Evolutionary conservation across 2,113 vertebrate species (phyloP).

Genomic region (Ginglymostoma cirratum): DNA sequence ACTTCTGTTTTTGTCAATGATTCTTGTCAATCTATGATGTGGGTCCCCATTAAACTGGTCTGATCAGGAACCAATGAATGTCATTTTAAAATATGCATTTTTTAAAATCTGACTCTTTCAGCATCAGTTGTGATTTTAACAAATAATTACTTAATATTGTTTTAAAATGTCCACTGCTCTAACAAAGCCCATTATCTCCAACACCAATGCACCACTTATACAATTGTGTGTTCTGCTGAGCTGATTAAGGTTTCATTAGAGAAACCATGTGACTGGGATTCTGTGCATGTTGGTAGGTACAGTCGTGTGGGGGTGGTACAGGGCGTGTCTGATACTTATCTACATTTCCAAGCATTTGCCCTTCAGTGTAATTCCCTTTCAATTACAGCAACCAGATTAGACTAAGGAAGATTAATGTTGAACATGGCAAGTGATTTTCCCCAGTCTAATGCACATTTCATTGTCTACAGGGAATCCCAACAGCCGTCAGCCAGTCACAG

Average conservation of each 20-base stretch:
- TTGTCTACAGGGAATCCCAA: neutral
- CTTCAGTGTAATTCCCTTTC: neutral
- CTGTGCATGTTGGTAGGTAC: neutral
- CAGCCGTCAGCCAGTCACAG: neutral
- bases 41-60: neutral
- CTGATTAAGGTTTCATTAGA: neutral
- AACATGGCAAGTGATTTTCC: neutral
- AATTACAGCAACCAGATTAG: neutral
- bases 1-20: neutral
- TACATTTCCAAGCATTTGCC: neutral
- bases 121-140: neutral
- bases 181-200: neutral
- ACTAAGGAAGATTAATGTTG: neutral
- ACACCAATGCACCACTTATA: neutral
- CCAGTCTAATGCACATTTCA: neutral
- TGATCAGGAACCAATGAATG: neutral
- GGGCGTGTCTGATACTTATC: neutral
- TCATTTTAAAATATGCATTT: no score
- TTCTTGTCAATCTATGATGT: neutral
- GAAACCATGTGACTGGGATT: neutral
- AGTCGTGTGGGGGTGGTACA: neutral
- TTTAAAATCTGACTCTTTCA: neutral
- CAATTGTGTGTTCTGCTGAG: neutral
- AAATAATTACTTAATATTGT: neutral
- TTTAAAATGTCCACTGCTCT: neutral